Percentiles rank a stretch among this genome's conserved stretches.
Conservation (phyloP, 2,888 invertebrate genomes). For the Melipona beecheii region DNA sequence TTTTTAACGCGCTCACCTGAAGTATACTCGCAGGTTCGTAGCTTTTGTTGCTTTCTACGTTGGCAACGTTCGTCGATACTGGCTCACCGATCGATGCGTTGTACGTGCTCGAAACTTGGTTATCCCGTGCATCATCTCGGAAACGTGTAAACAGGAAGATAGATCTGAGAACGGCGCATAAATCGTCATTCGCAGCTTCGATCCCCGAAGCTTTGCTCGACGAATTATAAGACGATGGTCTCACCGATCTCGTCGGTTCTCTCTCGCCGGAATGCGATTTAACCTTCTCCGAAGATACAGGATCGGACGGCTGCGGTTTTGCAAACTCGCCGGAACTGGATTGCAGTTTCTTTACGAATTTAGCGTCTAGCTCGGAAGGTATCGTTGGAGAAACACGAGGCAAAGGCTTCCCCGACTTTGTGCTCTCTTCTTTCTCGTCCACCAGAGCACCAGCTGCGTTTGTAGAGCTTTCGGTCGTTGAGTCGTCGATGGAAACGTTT, state of each 20-base stretch:
- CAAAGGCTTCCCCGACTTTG: not conserved
- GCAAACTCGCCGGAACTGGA: conserved; percentile 36
- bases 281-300: conserved; percentile 12
- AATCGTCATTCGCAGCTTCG: conserved; percentile 1
- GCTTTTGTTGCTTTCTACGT: not conserved
- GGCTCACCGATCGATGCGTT: not conserved
- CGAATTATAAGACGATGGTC: not conserved
- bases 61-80: not conserved
- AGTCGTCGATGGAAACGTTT: not conserved
- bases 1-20: not conserved
- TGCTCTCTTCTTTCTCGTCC: not conserved
- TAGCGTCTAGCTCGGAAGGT: not conserved
- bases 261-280: conserved; percentile 10
- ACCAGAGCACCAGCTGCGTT: not conserved
- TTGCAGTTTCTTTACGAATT: conserved; percentile 24
- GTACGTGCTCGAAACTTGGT: not conserved
- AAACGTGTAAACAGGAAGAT: not conserved
- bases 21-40: not conserved
- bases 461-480: no score
- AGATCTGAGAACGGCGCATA: conserved; percentile 5
- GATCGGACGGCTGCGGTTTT: conserved; percentile 11
- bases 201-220: not conserved
- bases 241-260: not conserved
- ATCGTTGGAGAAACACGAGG: not conserved
- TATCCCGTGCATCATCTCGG: not conserved